Conservation (phyloP, 2,888 invertebrate genomes). For the Ganaspis brasiliensis region DNA sequence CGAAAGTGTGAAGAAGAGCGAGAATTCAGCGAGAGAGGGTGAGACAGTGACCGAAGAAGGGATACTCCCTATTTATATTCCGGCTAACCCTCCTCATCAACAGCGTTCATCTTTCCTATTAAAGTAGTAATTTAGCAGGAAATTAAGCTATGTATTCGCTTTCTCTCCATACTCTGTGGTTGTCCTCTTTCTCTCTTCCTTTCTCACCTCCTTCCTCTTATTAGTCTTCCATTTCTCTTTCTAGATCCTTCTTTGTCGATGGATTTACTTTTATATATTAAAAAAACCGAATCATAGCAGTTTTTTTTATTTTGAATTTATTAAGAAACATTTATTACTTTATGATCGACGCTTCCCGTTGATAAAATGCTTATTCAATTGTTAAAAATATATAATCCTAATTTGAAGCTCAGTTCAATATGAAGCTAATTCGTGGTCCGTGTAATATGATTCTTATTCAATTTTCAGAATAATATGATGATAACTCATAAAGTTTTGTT, state of each 20-base stretch:
- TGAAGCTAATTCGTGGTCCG: too few species aligned
- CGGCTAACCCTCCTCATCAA: conserved; percentile 80
- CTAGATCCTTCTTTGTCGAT: conserved; percentile 52
- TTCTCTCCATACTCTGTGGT: conserved; percentile 70
- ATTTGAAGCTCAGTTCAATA: too few species aligned
- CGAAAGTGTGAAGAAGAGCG: conserved; percentile 47
- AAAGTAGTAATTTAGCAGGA: conserved; percentile 81
- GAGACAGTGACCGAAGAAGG: conserved; percentile 59
- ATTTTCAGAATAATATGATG: too few species aligned
- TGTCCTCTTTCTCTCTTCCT: conserved; percentile 55
- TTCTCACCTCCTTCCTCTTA: conserved; percentile 27
- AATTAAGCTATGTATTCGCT: conserved; percentile 80
- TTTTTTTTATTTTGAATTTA: neutral
- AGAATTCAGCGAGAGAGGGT: conserved; percentile 36
- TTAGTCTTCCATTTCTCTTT: conserved; percentile 46
- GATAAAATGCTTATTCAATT: too few species aligned
- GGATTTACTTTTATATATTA: conserved; percentile 33
- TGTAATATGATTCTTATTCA: too few species aligned
- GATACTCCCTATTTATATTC: conserved; percentile 80
- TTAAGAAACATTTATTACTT: too few species aligned
- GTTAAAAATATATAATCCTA: too few species aligned
- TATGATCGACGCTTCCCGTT: too few species aligned
- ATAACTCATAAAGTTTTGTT: too few species aligned
- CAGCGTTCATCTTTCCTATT: conserved; percentile 81
- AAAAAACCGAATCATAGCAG: too few species aligned